phyloP scores from a whole-genome alignment of 2,113 vertebrate genomes.

The Nipponia nippon region DNA sequence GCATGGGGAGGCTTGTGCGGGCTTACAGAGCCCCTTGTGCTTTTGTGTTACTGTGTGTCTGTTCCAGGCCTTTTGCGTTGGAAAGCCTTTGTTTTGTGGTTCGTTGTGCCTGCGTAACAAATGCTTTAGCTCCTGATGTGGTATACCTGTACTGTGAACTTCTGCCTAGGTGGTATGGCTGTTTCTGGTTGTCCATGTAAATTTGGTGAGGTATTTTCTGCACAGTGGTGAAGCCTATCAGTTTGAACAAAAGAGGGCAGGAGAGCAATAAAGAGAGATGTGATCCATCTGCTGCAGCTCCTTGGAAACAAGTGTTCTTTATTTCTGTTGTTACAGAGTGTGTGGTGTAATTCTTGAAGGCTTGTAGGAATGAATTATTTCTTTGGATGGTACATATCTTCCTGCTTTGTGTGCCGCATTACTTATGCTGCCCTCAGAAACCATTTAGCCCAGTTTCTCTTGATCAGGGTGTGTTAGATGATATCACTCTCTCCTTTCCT shows the following conservation, averaged over 20 bases:
- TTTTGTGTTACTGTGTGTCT: fast-evolving
- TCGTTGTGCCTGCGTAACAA: background rate
- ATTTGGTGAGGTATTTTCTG: no score
- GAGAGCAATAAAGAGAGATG: no score
- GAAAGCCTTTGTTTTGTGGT: background rate
- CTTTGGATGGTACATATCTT: background rate
- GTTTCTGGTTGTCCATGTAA: background rate
- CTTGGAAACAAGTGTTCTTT: background rate
- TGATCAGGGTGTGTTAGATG: no score
- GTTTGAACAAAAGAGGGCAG: background rate
- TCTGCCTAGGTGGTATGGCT: fast-evolving
- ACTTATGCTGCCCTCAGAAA: background rate
- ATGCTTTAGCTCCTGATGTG: no score
- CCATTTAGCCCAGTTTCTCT: background rate
- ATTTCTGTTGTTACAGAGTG: no score
- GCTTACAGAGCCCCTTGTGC: background rate
- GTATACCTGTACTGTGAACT: background rate
- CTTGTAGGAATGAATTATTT: background rate
- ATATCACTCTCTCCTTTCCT: fast-evolving
- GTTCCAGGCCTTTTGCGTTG: background rate
- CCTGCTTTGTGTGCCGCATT: background rate
- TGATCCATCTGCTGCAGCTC: no score
- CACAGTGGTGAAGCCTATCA: background rate
- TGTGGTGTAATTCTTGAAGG: background rate
- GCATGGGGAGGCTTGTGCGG: no score